phyloP scores from a whole-genome alignment of 2,888 invertebrate genomes.

The Xestia c-nigrum region DNA sequence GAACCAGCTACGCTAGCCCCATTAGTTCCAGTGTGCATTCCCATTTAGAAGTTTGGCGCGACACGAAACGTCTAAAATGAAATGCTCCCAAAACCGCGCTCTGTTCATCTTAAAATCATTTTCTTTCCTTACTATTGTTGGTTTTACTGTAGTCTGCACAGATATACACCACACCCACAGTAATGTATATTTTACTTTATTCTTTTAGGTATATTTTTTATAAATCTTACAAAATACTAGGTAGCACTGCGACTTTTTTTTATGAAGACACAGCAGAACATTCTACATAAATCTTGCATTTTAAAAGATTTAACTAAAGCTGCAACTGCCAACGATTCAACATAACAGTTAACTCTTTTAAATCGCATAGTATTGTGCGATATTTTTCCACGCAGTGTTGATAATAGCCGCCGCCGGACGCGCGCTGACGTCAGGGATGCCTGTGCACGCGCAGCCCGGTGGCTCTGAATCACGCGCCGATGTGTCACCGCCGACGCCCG shows the following conservation, averaged over 20 bases:
- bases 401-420: constrained; percentile 84
- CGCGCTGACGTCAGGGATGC: constrained; percentile 86
- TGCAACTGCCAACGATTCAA: neutral
- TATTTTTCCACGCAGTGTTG: constrained; percentile 54
- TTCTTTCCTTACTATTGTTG: neutral
- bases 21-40: too few relatives aligned
- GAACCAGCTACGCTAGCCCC: too few relatives aligned
- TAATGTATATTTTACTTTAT: neutral
- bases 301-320: neutral
- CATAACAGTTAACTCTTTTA: neutral
- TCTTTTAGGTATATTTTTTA: too few relatives aligned
- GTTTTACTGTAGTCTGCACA: neutral
- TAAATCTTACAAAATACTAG: neutral
- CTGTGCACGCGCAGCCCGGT: constrained; percentile 80
- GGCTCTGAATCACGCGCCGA: constrained; percentile 85
- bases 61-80: too few relatives aligned
- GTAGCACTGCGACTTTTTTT: neutral
- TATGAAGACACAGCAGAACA: neutral
- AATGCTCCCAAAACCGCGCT: too few relatives aligned
- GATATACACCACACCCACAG: neutral
- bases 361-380: neutral
- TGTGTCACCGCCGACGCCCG: constrained; percentile 81
- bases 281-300: neutral
- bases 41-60: too few relatives aligned
- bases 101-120: too few relatives aligned